Evolutionary conservation across 2,113 vertebrate genomes (phyloP), one percentile per base, ranked within the genome.

Genomic region (Myxocyprinus asiaticus): DNA sequence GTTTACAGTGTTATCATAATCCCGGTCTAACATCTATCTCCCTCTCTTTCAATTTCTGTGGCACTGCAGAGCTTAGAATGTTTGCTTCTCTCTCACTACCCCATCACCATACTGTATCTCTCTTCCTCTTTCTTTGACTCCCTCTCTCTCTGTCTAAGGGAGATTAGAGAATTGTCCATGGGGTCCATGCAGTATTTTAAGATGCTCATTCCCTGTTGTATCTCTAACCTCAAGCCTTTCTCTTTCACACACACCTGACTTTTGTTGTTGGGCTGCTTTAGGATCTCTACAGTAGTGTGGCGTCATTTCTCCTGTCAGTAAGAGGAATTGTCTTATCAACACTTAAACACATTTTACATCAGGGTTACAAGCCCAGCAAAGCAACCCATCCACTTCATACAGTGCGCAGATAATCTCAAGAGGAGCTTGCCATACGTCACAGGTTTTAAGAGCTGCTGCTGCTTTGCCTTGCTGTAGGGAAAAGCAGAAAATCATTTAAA

Each of bases 111-210:
- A 33, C 22, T 33, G 22, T 33, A 33, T 33, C 22, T 33, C 22
- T 33, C 22, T 33, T 33, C 22, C 22, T 33, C 22, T 33, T 33
- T 33, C 22, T 33, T 33, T 33, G 22, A 33, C 22, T 33, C 22
- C 22, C 22, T 33, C 22, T 33, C 22, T 17, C 51, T 63, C 45
- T 51, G 10, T 65, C 68, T 70, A 43, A 62, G 50, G 22, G 63
- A 71, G 80, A 76, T 79, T 71, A 78, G 51, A 79, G 72, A 15
- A 43, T 71, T 70, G 67, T 45, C 67, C 53, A 58, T 61, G 12
- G 64, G 76, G 56, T 75, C 69, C 64, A 79, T 17, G 7, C n/a
- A 55, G 15, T 82, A 82, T 82, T 82, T 33, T 33, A 61, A 70
- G 62, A 3, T 63, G 56, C 43, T 56, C 45, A 74, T 51, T 43